phyloP scores from a whole-genome alignment of 2,888 invertebrate species.

The Drosophila emarginata region DNA sequence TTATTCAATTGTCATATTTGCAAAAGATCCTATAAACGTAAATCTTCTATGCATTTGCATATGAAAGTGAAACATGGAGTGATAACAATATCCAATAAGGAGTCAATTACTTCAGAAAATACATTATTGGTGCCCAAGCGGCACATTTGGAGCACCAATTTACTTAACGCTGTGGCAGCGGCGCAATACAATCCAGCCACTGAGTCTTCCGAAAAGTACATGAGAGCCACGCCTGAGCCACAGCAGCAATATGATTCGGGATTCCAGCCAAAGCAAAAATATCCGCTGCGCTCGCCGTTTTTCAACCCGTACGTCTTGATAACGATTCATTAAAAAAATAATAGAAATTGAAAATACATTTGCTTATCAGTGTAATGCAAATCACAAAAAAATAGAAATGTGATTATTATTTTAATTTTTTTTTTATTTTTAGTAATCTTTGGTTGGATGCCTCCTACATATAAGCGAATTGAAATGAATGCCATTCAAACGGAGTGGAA shows the following conservation, averaged over 20 bases:
- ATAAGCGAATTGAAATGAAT: constrained; percentile 2
- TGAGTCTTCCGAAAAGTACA: constrained; percentile 40
- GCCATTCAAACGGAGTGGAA: neutral
- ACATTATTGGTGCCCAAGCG: neutral
- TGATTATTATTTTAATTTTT: neutral
- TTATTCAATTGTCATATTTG: constrained; percentile 33
- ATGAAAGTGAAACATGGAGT: constrained; percentile 31
- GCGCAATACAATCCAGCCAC: constrained; percentile 48
- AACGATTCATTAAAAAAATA: too few species aligned
- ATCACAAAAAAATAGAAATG: neutral
- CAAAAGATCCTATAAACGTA: constrained; percentile 34
- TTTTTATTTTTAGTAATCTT: constrained; percentile 21
- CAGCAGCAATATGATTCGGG: neutral
- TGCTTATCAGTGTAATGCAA: neutral
- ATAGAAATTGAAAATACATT: too few species aligned
- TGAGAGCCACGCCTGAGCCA: constrained; percentile 5
- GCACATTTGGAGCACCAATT: constrained; percentile 32
- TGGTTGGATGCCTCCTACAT: constrained; percentile 1
- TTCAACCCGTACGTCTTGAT: constrained; percentile 29
- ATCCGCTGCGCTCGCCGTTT: constrained; percentile 20
- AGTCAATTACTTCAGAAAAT: neutral
- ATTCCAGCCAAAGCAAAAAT: constrained; percentile 15
- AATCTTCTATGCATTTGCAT: constrained; percentile 27
- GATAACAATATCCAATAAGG: neutral
- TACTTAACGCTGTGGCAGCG: constrained; percentile 50